These are phyloP conservation scores for Corticium candelabrum DNA, from an alignment of 37 sponge, comb jelly and placozoan genomes.

Conservation along the genomic window DNA sequence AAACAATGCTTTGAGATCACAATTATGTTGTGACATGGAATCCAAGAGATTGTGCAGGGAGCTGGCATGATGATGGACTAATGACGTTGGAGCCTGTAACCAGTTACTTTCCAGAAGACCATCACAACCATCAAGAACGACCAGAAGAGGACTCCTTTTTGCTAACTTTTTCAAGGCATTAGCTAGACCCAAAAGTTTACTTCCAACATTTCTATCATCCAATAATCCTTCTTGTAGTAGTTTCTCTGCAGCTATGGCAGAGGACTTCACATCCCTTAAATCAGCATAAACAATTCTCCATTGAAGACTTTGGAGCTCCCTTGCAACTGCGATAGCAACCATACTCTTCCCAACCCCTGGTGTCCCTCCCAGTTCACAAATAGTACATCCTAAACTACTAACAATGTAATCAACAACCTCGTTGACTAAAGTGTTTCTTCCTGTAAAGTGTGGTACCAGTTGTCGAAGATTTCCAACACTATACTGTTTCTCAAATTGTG, in stretches of 20 bases:
- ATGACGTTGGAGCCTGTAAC: not conserved
- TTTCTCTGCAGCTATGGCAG: conserved; percentile 1
- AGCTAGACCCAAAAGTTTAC: not conserved
- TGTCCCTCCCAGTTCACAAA: not conserved
- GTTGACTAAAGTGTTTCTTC: too few species aligned
- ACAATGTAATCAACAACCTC: too few species aligned
- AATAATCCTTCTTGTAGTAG: too few species aligned
- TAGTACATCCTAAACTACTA: too few species aligned
- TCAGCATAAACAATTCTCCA: not conserved
- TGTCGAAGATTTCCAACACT: too few species aligned
- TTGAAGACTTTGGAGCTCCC: not conserved
- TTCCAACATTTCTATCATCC: not conserved
- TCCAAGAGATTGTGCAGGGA: not conserved
- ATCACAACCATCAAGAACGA: not conserved
- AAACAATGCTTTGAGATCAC: not conserved
- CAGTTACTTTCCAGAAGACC: not conserved
- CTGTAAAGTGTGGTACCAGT: too few species aligned
- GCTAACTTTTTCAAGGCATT: not conserved
- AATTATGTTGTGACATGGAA: not conserved
- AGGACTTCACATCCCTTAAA: not conserved
- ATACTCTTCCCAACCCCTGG: not conserved
- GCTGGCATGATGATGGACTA: not conserved
- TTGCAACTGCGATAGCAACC: not conserved
- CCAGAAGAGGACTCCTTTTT: not conserved
- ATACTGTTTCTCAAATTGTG: too few species aligned